These are phyloP conservation scores for Protosalanx chinensis DNA, from an alignment of 2,797 vertebrate genomes.

Conservation along the genomic window DNA sequence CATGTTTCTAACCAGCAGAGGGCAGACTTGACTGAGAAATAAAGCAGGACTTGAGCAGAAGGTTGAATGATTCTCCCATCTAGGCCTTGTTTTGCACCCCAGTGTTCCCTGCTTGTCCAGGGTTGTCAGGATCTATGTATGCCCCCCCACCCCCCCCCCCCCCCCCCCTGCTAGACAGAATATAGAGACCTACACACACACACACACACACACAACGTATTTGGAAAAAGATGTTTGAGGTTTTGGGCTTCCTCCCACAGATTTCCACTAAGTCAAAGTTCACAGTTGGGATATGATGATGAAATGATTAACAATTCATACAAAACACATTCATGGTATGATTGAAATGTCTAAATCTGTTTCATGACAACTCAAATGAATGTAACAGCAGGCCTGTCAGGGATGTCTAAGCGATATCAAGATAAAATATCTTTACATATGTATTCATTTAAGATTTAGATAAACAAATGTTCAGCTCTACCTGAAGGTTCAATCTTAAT, in stretches of 20 bases:
- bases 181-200: slow-evolving; percentile 25
- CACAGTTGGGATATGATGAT: slow-evolving; percentile 49
- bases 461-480: too few species aligned
- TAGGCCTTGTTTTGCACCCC: slow-evolving; percentile 57
- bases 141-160: too few species aligned
- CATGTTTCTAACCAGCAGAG: slow-evolving; percentile 57
- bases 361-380: slow-evolving; percentile 1
- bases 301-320: slow-evolving; percentile 27
- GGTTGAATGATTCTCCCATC: slow-evolving; percentile 58
- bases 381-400: neutral
- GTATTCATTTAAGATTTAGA: neutral
- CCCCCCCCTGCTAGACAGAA: slow-evolving; percentile 36
- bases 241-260: slow-evolving; percentile 35
- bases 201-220: slow-evolving; percentile 21
- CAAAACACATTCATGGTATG: slow-evolving; percentile 46
- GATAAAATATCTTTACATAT: neutral
- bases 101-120: slow-evolving; percentile 48
- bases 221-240: slow-evolving; percentile 29
- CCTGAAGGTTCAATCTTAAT: too few species aligned
- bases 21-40: slow-evolving; percentile 60
- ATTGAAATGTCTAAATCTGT: slow-evolving; percentile 39
- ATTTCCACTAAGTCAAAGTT: slow-evolving; percentile 55
- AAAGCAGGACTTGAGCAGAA: slow-evolving; percentile 30
- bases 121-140: slow-evolving; percentile 57
- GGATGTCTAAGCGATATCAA: neutral